Base-by-base conservation (phyloP, 2,888 invertebrate species). In the Coelinius sp. region DNA sequence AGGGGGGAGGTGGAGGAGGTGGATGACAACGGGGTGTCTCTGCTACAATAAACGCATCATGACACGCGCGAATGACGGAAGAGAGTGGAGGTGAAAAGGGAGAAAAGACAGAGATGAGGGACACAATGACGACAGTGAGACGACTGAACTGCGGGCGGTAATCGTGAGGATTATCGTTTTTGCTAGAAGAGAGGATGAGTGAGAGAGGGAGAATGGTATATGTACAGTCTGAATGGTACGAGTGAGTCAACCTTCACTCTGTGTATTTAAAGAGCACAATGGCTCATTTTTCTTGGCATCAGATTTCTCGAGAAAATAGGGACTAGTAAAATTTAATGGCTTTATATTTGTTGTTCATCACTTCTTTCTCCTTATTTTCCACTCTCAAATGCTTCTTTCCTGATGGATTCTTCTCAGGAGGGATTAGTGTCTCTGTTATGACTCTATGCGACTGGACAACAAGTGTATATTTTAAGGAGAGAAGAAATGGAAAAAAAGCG, bases 111-210 rank as follows among this genome's bases (percentile, higher is more conserved):
- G 22, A 31, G 12, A 62, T 14, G 35, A 35, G 41, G 20, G 24
- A 59, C 27, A 59, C 20, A 59, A 66, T 62, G 63, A 35, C 59
- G 59, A 24, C 63, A 63, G 22, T 63, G 14, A 12, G 63, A 63
- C 38, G 62, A 41, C 24, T 27, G 41, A 71, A 46, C 71, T 71
- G 31, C 52, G 62, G 66, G 62, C 41, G 38, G 71, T 62, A 52
- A 67, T 53, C 67, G 17, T 20, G 22, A 22, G 41, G 25, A 53
- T 67, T 67, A 52, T 67, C 24, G 35, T 25, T 35, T 35, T 31
- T 14, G 20, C 20, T n/a, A 31, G 56, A n/a, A 14, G 17, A 49
- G n/a, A 24, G 24, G 10, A 2, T 2, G 10, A 27, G 27, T 20
- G 17, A 56, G 31, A 56, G 5, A 27, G 17, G 7, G 14, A 31